Base-by-base conservation (phyloP, 2,888 invertebrate genomes). In the Cerastis rubricosa region DNA sequence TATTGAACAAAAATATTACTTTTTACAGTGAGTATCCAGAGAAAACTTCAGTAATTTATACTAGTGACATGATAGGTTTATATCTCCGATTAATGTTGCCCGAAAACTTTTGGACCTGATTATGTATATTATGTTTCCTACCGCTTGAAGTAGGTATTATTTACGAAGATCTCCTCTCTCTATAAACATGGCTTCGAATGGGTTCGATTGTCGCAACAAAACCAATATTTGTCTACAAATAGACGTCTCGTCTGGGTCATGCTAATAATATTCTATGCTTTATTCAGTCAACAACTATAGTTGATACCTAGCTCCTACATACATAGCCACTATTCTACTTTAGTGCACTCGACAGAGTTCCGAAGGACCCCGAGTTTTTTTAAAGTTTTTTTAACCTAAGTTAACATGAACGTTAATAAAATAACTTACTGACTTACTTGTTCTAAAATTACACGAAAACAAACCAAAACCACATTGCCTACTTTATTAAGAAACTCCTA, bases 161-260 rank as follows among this genome's bases (percentile, higher is more conserved):
- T 51, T n/a, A 54, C 54, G 54, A 54, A 54, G 4, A n/a, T 54
- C 11, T 54, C 54, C n/a, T 54, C 11, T n/a, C 11, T n/a, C n/a
- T 9, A 54, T 54, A 22, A 9, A 51, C 22, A 3, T 7, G 7
- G 1, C 17, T 40, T 35, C 35, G 40, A 54, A 65, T 59, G 19
- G 14, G 2, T 69, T 57, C n/a, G 40, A 49, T 43, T 59, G 57
- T 49, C 69, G 29, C 47, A 59, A 68, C n/a, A 59, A 49, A 78
- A 69, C 40, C 8, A 76, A 78, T 78, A 69, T 69, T 49, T 47
- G 29, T n/a, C n/a, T 59, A 29, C 43, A 57, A 78, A 69, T 78
- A 49, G 57, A 47, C 40, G 22, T n/a, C 29, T 43, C 22, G 47
- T 66, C 40, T 57, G 57, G 49, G 47, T 59, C 57, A 43, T 0